Evolutionary conservation across 2,113 vertebrate genomes (phyloP), one percentile per base, ranked within the genome.

Genomic region (Mustela lutreola): DNA sequence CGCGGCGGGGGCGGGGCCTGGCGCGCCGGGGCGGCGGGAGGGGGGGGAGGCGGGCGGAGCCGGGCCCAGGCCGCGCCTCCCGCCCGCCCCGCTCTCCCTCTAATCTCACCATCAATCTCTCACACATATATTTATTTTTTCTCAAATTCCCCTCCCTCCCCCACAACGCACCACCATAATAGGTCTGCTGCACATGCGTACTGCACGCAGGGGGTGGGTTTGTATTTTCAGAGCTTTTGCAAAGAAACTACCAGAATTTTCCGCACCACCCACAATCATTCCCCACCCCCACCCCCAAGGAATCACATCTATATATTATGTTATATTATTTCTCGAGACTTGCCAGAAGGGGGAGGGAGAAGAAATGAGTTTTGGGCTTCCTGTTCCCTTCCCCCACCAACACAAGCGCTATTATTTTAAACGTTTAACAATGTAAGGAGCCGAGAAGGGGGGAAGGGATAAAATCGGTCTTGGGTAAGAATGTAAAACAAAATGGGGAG

Each of bases 91-190:
- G 70, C 97, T 96, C 92, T 95, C 70, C 96, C 95, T 65, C 97
- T 98, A 98, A 98, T 98, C 98, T 98, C 96, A 91, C 97, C 98
- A 98, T 98, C 98, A 97, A 98, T 98, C 98, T 98, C 98, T 98
- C 98, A 97, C 98, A 98, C 98, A 98, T 98, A 98, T 98, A 98
- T 98, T 98, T 98, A 98, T 98, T 98, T 98, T 98, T 98, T 98
- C 98, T 98, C 97, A 98, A 98, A 98, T 98, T 98, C 97, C 95
- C 96, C 95, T 97, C 97, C 98, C 97, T 98, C 98, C 97, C 98
- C 98, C 97, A 97, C 98, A 91, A 89, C 94, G 97, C 97, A 97
- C 96, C 97, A 98, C 98, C 98, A 98, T 98, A 98, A 98, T 98
- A 98, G 98, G 97, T 60, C 92, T 89, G 85, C 95, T 97, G 98